Conservation (phyloP, 2,888 invertebrate genomes). For the Lasioglossum malachurum region DNA sequence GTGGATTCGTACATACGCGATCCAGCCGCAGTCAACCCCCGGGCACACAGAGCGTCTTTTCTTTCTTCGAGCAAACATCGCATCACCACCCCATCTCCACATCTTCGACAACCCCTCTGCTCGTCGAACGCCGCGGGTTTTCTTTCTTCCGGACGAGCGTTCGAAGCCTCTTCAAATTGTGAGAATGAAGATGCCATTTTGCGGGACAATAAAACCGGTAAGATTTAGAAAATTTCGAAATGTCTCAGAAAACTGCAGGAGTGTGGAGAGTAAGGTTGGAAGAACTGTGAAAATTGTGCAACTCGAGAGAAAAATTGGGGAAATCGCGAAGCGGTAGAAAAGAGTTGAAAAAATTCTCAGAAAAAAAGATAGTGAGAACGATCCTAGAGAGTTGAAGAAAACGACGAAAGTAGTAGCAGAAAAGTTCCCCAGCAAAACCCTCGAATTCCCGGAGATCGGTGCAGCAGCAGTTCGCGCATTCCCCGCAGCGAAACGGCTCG, state of each 20-base stretch:
- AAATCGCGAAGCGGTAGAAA: neutral
- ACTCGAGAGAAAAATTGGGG: neutral
- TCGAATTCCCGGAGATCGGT: neutral
- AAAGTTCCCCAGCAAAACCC: neutral
- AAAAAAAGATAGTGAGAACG: neutral
- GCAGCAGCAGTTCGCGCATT: neutral
- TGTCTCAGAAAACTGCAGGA: neutral
- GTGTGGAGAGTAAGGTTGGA: neutral
- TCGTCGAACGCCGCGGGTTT: slow-evolving; percentile 24
- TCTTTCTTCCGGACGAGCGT: slow-evolving; percentile 17
- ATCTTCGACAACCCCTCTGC: neutral
- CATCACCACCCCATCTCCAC: neutral
- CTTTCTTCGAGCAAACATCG: slow-evolving; percentile 13
- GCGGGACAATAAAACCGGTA: neutral
- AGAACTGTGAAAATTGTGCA: neutral
- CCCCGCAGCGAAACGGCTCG: neutral
- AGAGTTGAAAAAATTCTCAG: neutral
- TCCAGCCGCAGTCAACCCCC: slow-evolving; percentile 11
- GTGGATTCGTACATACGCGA: neutral
- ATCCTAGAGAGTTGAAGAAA: neutral
- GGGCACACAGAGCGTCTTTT: slow-evolving; percentile 18
- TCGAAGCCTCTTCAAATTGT: neutral
- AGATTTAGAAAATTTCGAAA: neutral
- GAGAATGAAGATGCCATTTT: neutral
- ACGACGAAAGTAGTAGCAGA: neutral